phyloP scores from a whole-genome alignment of 1,140 invertebrate genomes.

The Pseudobourletiella spinata region DNA sequence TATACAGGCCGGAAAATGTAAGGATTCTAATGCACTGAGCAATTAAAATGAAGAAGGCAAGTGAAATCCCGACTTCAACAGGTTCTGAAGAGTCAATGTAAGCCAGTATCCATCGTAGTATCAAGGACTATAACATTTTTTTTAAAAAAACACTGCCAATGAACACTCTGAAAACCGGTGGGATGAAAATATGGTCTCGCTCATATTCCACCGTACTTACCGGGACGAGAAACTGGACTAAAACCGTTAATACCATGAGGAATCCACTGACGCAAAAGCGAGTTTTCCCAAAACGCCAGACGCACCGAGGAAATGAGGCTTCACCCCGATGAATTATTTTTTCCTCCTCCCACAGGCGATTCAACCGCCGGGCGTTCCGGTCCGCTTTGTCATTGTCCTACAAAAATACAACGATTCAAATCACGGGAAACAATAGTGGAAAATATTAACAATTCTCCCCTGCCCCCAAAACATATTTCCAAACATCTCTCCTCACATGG shows the following conservation, averaged over 20 bases:
- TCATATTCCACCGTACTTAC: slow-evolving; percentile 27
- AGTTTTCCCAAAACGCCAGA: slow-evolving; percentile 36
- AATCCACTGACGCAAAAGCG: slow-evolving; percentile 31
- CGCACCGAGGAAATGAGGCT: slow-evolving; percentile 20
- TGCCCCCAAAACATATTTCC: too few relatives aligned
- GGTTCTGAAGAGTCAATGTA: slow-evolving; percentile 27
- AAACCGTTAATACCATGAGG: slow-evolving; percentile 33
- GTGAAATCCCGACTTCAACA: slow-evolving; percentile 21
- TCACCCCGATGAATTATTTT: slow-evolving; percentile 8
- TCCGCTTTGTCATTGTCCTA: slow-evolving; percentile 34
- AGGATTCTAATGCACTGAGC: slow-evolving; percentile 31
- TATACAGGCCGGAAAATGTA: slow-evolving; percentile 31
- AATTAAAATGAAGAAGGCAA: slow-evolving; percentile 25
- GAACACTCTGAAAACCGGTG: too few relatives aligned
- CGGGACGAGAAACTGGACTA: slow-evolving; percentile 36
- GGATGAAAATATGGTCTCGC: too few relatives aligned
- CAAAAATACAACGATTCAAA: too few relatives aligned
- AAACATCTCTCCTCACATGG: slow-evolving; percentile 16
- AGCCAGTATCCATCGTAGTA: slow-evolving; percentile 28
- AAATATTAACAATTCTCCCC: too few relatives aligned
- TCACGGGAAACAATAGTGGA: too few relatives aligned
- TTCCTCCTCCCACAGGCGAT: slow-evolving; percentile 32
- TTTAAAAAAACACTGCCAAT: too few relatives aligned
- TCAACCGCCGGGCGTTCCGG: slow-evolving; percentile 28
- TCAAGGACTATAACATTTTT: slow-evolving; percentile 34